A percentile compares a stretch with the other conserved stretches of the same genome.
Evolutionary conservation across 92 coral and sea anemone species (phyloP).

Genomic region (Phenganax stokvisi): DNA sequence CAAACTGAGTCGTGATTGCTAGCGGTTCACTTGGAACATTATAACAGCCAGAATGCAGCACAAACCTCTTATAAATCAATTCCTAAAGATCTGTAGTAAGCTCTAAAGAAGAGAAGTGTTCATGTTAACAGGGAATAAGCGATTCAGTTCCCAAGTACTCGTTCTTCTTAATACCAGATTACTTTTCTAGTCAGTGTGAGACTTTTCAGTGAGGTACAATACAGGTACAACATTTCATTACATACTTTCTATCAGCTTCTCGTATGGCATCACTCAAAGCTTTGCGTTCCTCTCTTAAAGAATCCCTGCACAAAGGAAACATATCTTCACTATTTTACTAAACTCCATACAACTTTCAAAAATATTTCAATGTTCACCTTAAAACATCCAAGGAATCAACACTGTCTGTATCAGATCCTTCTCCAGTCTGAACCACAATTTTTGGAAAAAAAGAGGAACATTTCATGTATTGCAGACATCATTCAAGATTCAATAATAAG

Average conservation of each 20-base stretch:
- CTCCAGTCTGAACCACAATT: constrained; percentile 49
- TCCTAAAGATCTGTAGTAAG: constrained; percentile 83
- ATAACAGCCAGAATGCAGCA: background rate
- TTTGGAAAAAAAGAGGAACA: background rate
- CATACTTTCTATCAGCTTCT: constrained; percentile 99
- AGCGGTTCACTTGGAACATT: background rate
- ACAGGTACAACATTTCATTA: background rate
- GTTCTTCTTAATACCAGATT: background rate
- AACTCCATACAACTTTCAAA: background rate
- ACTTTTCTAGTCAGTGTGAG: background rate
- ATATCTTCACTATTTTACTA: background rate
- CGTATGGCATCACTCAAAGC: constrained; percentile 96
- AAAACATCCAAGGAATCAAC: constrained; percentile 81
- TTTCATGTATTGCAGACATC: too few species aligned
- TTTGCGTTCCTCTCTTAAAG: constrained; percentile 89
- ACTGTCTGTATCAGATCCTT: constrained; percentile 85
- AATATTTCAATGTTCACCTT: constrained; percentile 41
- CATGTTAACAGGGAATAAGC: background rate
- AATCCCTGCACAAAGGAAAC: constrained; percentile 53
- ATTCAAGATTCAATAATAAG: too few species aligned
- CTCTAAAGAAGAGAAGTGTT: constrained; percentile 47
- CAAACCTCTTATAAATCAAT: constrained; percentile 61
- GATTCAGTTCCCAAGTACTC: background rate
- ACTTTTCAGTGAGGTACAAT: background rate
- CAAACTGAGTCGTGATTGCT: too few species aligned